phyloP scores from a whole-genome alignment of 92 coral and sea anemone species.

The Bergia puertoricense region DNA sequence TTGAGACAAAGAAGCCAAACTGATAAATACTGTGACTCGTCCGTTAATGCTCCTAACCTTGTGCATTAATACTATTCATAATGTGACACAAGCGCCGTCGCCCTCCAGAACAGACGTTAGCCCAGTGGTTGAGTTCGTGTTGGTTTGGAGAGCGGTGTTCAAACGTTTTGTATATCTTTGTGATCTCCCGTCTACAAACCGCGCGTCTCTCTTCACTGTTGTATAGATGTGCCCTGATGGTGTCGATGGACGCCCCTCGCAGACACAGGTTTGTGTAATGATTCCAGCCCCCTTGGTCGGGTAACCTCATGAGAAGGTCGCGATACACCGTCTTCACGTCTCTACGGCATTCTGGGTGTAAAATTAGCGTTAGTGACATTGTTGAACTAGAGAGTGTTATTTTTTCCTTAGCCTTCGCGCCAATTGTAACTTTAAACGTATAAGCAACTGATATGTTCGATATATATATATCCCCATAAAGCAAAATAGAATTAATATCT shows the following conservation, averaged over 20 bases:
- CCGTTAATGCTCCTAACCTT: not conserved
- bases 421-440: too few species aligned
- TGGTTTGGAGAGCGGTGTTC: slow-evolving; percentile 16
- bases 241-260: slow-evolving; percentile 15
- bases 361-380: too few species aligned
- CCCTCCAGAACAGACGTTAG: slow-evolving; percentile 17
- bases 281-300: slow-evolving; percentile 23
- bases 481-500: too few species aligned
- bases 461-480: too few species aligned
- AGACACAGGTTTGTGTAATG: slow-evolving; percentile 22
- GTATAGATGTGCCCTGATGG: slow-evolving; percentile 11
- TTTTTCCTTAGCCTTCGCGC: too few species aligned
- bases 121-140: slow-evolving; percentile 29
- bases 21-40: too few species aligned
- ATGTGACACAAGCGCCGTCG: slow-evolving; percentile 27
- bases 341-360: slow-evolving; percentile 26
- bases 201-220: slow-evolving; percentile 20
- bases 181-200: slow-evolving; percentile 22
- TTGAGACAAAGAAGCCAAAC: too few species aligned
- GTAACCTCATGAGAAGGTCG: slow-evolving; percentile 27
- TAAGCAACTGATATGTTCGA: too few species aligned
- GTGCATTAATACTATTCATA: slow-evolving; percentile 8
- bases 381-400: too few species aligned
- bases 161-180: slow-evolving; percentile 27
- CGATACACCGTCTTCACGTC: slow-evolving; percentile 34